Evolutionary conservation across 2,113 vertebrate species (phyloP).

Genomic region (Tichodroma muraria): DNA sequence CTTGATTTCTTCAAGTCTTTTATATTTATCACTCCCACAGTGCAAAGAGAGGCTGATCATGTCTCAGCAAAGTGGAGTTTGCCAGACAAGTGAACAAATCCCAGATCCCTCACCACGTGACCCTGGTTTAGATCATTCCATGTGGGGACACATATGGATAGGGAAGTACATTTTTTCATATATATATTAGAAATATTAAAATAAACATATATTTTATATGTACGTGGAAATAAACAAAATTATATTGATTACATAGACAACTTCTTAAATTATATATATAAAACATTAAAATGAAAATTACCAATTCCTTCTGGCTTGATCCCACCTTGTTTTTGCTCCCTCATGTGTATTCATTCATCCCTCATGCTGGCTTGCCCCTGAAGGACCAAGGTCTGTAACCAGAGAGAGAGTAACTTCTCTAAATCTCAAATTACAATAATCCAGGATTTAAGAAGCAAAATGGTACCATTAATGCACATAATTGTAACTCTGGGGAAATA

Average conservation of each 20-base stretch:
- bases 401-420: neutral
- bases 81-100: neutral
- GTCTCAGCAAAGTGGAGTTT: neutral
- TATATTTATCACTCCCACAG: neutral
- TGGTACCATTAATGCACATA: slow-evolving; percentile 13
- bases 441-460: slow-evolving; percentile 18
- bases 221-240: neutral
- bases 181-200: neutral
- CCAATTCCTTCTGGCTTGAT: neutral
- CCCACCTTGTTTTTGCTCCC: neutral
- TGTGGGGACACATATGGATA: neutral
- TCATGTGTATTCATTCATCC: neutral
- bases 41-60: neutral
- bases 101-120: neutral
- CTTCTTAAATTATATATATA: neutral
- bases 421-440: neutral
- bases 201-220: neutral
- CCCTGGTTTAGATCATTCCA: neutral
- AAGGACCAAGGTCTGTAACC: neutral
- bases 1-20: neutral
- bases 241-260: neutral
- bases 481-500: neutral
- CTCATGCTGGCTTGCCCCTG: neutral
- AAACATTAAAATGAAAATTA: neutral
- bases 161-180: neutral